Percentiles rank a stretch among this genome's conserved stretches.
phyloP scores from a whole-genome alignment of 2,888 invertebrate species.

The Cheilosia urbana region DNA sequence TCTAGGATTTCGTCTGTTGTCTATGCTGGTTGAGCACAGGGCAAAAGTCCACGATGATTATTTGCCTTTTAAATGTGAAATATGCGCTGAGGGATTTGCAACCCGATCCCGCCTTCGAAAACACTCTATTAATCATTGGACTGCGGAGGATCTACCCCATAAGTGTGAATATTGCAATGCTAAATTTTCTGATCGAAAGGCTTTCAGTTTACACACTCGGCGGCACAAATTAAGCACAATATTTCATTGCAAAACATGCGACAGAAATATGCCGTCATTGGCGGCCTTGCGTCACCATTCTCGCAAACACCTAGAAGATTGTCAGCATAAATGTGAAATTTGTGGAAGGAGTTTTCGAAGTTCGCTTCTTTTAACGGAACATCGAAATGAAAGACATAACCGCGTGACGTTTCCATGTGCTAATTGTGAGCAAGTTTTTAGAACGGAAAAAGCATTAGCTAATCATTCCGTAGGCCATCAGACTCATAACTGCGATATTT shows the following conservation, averaged over 20 bases:
- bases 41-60: conserved; percentile 50
- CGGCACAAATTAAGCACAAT: conserved; percentile 33
- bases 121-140: conserved; percentile 41
- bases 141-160: conserved; percentile 41
- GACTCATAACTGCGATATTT: conserved; percentile 37
- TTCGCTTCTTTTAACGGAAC: conserved; percentile 16
- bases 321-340: conserved; percentile 46
- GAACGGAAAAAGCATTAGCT: conserved; percentile 9
- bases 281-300: conserved; percentile 37
- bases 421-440: conserved; percentile 21
- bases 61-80: conserved; percentile 63
- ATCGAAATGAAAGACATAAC: conserved; percentile 48
- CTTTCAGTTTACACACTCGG: conserved; percentile 30
- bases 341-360: conserved; percentile 44
- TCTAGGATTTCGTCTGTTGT: conserved; percentile 56
- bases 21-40: conserved; percentile 56
- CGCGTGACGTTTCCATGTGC: conserved; percentile 35
- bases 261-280: conserved; percentile 7
- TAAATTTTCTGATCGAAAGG: conserved; percentile 42
- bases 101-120: conserved; percentile 36
- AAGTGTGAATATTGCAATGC: conserved; percentile 49
- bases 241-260: conserved; percentile 40
- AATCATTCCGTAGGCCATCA: conserved; percentile 13
- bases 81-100: conserved; percentile 52
- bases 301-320: conserved; percentile 33